Evolutionary conservation across 2,888 invertebrate genomes (phyloP).

Genomic region (Dryococelus australis): DNA sequence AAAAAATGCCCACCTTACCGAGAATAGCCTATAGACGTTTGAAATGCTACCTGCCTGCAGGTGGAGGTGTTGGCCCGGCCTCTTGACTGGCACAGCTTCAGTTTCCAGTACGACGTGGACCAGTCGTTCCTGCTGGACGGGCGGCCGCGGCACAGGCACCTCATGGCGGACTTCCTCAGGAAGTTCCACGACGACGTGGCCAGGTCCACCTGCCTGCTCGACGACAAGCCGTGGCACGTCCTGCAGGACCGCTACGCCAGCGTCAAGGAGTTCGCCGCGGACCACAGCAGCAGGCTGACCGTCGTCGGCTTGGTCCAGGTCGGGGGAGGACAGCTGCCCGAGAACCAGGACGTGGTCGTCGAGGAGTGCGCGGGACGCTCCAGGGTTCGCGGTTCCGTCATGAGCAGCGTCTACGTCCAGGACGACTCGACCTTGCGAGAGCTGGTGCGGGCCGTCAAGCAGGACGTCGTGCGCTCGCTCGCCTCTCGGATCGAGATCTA

Average conservation of each 20-base stretch:
- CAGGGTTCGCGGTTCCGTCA: conserved; percentile 55
- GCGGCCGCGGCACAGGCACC: neutral
- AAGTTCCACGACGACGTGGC: conserved; percentile 27
- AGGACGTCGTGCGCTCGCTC: conserved; percentile 86
- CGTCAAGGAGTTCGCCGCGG: neutral
- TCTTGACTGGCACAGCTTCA: neutral
- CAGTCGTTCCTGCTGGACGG: neutral
- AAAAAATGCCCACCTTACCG: no score
- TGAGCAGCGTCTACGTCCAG: conserved; percentile 78
- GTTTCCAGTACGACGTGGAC: neutral
- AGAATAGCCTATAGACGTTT: no score
- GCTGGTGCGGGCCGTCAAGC: conserved; percentile 75
- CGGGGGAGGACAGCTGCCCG: neutral
- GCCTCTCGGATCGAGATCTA: conserved; percentile 89
- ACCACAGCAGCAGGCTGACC: neutral
- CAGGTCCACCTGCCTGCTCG: neutral
- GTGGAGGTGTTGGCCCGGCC: neutral
- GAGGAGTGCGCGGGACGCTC: conserved; percentile 61
- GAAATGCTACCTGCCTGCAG: no score
- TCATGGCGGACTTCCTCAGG: neutral
- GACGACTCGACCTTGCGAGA: conserved; percentile 77
- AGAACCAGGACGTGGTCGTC: neutral
- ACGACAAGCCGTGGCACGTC: neutral
- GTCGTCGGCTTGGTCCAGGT: neutral
- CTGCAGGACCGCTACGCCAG: neutral